phyloP scores from a whole-genome alignment of 2,888 invertebrate species.

The Neuroscelio doddi region DNA sequence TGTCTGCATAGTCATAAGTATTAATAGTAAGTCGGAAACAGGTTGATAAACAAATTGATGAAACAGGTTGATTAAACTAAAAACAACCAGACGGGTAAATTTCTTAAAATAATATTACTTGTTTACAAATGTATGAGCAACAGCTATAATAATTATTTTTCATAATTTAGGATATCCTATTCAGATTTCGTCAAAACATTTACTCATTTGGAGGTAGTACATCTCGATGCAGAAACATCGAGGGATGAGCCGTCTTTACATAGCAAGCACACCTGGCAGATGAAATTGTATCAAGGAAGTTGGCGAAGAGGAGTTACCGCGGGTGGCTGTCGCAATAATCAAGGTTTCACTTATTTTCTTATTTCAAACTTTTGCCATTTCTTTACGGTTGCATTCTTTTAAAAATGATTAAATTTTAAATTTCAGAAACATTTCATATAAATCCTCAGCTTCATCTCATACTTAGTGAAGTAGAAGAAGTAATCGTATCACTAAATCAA shows the following conservation, averaged over 20 bases:
- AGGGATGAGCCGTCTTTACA: conserved; percentile 87
- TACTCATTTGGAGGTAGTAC: conserved; percentile 87
- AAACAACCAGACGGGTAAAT: too few species aligned
- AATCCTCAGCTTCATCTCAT: conserved; percentile 91
- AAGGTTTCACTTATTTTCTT: too few species aligned
- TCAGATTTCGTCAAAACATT: conserved; percentile 88
- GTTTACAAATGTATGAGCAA: too few species aligned
- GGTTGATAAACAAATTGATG: too few species aligned
- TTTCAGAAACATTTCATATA: conserved; percentile 89
- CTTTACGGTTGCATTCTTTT: too few species aligned
- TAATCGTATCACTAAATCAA: conserved; percentile 89
- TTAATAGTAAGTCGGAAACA: too few species aligned
- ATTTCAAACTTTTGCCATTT: too few species aligned
- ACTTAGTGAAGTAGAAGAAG: conserved; percentile 85
- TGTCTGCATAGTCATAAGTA: too few species aligned
- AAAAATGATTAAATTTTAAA: conserved; percentile 9
- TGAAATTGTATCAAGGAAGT: conserved; percentile 88
- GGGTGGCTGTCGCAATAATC: conserved; percentile 91
- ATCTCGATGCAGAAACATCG: conserved; percentile 90
- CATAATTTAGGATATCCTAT: conserved; percentile 81
- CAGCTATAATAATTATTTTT: too few species aligned
- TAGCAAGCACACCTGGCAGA: conserved; percentile 88
- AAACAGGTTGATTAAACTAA: too few species aligned
- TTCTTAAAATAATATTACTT: too few species aligned
- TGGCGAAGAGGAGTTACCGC: conserved; percentile 92